Evolutionary conservation across 2,113 vertebrate genomes (phyloP).

Genomic region (Oreamnos americanus): DNA sequence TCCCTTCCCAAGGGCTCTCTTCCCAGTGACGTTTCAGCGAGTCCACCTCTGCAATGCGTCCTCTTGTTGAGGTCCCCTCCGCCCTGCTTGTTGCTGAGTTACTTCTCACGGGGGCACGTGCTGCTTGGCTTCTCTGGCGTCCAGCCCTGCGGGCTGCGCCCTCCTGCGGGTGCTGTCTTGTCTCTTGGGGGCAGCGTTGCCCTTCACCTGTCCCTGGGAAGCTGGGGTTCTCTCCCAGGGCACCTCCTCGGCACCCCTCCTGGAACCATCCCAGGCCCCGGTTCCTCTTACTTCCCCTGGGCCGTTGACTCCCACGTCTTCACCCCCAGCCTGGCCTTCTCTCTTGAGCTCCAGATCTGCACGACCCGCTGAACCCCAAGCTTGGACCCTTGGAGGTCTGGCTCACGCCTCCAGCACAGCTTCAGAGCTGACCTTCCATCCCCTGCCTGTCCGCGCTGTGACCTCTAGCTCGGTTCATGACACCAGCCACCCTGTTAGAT

Average conservation of each 20-base stretch:
- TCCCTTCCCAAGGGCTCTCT: background rate
- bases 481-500: background rate
- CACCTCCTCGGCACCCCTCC: background rate
- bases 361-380: accelerated
- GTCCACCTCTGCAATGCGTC: background rate
- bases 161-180: background rate
- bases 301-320: background rate
- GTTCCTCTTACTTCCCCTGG: background rate
- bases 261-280: background rate
- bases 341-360: background rate
- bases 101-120: background rate
- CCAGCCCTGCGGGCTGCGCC: background rate
- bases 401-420: background rate
- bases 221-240: background rate
- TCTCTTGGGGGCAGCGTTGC: background rate
- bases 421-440: background rate
- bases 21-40: background rate
- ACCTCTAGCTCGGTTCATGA: background rate
- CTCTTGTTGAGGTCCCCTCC: background rate
- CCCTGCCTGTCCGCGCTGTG: background rate
- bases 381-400: background rate
- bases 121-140: background rate
- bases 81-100: background rate
- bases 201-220: background rate
- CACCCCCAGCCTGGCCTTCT: background rate